These are phyloP conservation scores for Marisa cornuarietis DNA, from an alignment of 1,140 invertebrate species.

Conservation along the genomic window DNA sequence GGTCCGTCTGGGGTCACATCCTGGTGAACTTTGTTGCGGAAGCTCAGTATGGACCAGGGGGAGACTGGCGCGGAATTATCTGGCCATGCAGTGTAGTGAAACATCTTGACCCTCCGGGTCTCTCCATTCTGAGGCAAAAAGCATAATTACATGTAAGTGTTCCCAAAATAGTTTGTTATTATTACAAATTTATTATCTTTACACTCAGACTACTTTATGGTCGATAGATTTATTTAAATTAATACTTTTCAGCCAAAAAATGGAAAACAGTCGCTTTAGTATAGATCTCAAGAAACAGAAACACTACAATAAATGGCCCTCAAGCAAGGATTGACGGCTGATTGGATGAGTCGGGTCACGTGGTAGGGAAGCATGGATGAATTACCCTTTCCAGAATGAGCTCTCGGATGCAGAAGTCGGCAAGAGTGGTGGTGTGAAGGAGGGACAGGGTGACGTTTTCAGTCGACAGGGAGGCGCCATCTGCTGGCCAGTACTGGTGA, in stretches of 20 bases:
- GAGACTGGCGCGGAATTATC: slow-evolving; percentile 8
- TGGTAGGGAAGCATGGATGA: too few relatives aligned
- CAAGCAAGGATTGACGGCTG: too few relatives aligned
- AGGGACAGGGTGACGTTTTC: slow-evolving; percentile 1
- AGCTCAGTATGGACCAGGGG: slow-evolving; percentile 9
- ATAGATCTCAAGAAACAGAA: too few relatives aligned
- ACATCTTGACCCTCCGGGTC: background rate
- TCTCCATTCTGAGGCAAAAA: background rate
- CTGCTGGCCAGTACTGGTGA: slow-evolving; percentile 19
- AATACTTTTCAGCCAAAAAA: too few relatives aligned
- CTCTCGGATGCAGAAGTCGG: slow-evolving; percentile 1
- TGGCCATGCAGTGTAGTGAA: slow-evolving; percentile 17
- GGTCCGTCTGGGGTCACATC: background rate
- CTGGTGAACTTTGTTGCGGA: slow-evolving; percentile 11
- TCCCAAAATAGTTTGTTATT: too few relatives aligned
- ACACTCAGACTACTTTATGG: too few relatives aligned
- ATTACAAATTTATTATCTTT: too few relatives aligned
- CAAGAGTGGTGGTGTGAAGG: background rate
- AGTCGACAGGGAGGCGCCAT: background rate
- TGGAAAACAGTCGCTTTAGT: too few relatives aligned
- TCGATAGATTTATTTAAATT: too few relatives aligned
- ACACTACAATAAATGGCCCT: too few relatives aligned
- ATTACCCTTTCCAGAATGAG: slow-evolving; percentile 1
- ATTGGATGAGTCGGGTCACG: too few relatives aligned
- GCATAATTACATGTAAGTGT: too few relatives aligned